Evolutionary conservation across 2,888 invertebrate genomes (phyloP), one percentile per base, ranked within the genome.

Genomic region (Morpho deidamia): DNA sequence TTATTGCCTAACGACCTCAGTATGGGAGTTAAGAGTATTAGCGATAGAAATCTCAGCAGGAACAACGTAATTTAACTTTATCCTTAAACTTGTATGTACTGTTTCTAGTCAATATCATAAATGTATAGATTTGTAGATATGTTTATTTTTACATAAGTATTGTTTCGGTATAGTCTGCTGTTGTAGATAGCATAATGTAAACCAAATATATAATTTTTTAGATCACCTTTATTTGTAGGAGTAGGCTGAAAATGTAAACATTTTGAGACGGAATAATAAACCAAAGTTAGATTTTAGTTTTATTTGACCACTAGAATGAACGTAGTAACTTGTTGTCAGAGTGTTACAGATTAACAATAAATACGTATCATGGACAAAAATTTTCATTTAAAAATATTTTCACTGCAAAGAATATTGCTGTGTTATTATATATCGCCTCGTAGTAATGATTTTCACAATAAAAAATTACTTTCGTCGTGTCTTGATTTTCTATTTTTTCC

Each of bases 1-100:
- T 71, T 90, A 53, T 81, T 90, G 37, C 90, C 90, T 0, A 90
- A 90, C 60, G 90, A 90, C 72, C 75, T 90, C 48, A 90, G 90
- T 64, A 70, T 90, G 60, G 77, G 78, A 12, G 63, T 72, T n/a
- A 87, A 85, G 57, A 77, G 72, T 67, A 56, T 63, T 14, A 72
- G 60, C 46, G 79, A 80, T 51, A 77, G 82, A 50, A 73, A 64
- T 64, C 49, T 71, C 12, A 74, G 67, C 65, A 79, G 79, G 51
- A 78, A 73, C 66, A 80, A 79, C 60, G 65, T 81, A 56, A 78
- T 83, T 67, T 81, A 76, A 76, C 44, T 44, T 44, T 56, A 53
- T 41, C 49, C 44, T 44, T 57, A 53, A 40, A 46, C 34, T 39
- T 56, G 48, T 55, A 59, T 50, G 38, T 56, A 61, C 39, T 35